These are phyloP conservation scores for Calcarius lapponicus DNA, from an alignment of 2,797 vertebrate species.

Conservation along the genomic window DNA sequence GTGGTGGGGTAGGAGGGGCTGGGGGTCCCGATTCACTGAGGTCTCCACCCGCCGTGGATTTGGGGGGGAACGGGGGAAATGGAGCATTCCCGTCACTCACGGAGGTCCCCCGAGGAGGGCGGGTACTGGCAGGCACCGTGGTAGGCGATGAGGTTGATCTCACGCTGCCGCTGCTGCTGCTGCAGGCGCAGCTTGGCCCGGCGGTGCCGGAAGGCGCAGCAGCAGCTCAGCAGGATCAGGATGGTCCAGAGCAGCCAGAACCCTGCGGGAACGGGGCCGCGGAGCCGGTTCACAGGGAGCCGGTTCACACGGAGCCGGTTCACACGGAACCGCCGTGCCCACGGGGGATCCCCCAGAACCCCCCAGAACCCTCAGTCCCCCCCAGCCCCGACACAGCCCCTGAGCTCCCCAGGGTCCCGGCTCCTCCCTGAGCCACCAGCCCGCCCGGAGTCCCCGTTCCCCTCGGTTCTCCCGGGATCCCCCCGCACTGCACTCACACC, in stretches of 20 bases:
- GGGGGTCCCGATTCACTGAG: neutral
- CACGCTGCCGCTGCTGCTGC: constrained; percentile 92
- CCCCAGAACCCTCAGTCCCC: neutral
- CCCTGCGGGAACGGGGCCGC: constrained; percentile 75
- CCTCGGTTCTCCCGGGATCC: neutral
- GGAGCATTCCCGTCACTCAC: constrained; percentile 68
- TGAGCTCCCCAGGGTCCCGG: too few relatives aligned
- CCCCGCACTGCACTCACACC: constrained; percentile 89
- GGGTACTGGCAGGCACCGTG: constrained; percentile 89
- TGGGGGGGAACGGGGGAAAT: accelerated
- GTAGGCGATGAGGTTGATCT: constrained; percentile 94
- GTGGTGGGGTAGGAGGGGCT: too few relatives aligned
- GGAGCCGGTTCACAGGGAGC: neutral
- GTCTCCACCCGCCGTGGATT: constrained; percentile 72
- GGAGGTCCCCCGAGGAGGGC: constrained; percentile 83
- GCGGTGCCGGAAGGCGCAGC: constrained; percentile 91
- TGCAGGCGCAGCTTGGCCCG: constrained; percentile 90
- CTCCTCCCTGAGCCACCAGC: neutral
- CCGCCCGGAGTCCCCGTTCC: neutral
- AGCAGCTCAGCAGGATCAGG: constrained; percentile 92
- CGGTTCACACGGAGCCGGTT: neutral
- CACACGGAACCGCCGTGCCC: too few relatives aligned
- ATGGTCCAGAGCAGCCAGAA: constrained; percentile 95
- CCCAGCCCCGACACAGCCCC: neutral
- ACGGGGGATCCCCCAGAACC: too few relatives aligned